Percentiles rank a stretch among this genome's conserved stretches.
phyloP scores from a whole-genome alignment of 2,888 invertebrate genomes.

The Sarcophaga caerulescens region DNA sequence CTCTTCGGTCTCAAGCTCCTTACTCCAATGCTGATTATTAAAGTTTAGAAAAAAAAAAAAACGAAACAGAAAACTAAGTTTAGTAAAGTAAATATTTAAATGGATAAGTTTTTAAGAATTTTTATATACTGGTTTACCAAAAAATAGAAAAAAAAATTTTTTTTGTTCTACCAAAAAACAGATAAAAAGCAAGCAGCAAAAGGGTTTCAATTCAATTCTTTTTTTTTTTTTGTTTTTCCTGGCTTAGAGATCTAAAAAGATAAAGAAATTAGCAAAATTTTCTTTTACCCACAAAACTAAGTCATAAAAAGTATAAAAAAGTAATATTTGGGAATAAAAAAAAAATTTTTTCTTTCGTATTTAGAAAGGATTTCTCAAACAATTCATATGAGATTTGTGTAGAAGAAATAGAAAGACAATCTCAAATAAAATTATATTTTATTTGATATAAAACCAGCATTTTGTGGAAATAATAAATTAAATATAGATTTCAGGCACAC shows the following conservation, averaged over 20 bases:
- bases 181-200: slow-evolving; percentile 35
- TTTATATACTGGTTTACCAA: slow-evolving; percentile 43
- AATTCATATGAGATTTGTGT: slow-evolving; percentile 16
- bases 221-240: no score
- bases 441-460: not conserved
- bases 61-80: no score
- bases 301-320: not conserved
- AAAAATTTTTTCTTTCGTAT: not conserved
- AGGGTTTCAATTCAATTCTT: slow-evolving; percentile 44
- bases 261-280: slow-evolving; percentile 66
- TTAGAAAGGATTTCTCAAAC: slow-evolving; percentile 6
- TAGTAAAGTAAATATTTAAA: slow-evolving; percentile 33
- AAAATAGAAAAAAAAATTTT: not conserved
- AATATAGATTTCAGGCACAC: slow-evolving; percentile 9
- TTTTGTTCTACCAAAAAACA: not conserved
- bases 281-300: slow-evolving; percentile 7
- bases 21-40: slow-evolving; percentile 7
- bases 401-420: not conserved
- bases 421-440: not conserved
- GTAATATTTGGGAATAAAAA: not conserved
- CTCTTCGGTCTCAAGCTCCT: not conserved
- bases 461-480: slow-evolving; percentile 39
- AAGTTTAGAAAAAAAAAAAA: slow-evolving; percentile 7
- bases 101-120: slow-evolving; percentile 10
- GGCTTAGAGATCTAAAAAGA: slow-evolving; percentile 3